Conservation (phyloP, 2,888 invertebrate species). For the Diaperis boleti region DNA sequence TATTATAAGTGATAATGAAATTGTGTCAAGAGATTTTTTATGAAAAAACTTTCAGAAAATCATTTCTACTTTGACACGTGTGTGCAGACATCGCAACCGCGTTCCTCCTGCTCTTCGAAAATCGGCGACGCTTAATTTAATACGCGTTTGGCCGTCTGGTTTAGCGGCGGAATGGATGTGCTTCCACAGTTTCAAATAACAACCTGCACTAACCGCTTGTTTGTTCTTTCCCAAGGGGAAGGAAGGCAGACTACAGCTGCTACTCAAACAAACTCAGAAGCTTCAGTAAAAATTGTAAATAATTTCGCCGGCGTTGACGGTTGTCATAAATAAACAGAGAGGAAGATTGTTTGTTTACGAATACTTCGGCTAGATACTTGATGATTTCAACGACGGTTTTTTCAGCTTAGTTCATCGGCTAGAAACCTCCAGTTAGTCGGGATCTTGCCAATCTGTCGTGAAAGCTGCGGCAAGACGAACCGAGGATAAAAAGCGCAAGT, state of each 20-base stretch:
- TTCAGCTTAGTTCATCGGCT: too few relatives aligned
- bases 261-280: conserved; percentile 24
- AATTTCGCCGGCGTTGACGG: conserved; percentile 22
- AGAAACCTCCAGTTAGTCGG: too few relatives aligned
- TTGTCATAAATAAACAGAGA: conserved; percentile 20
- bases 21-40: too few relatives aligned
- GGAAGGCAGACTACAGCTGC: conserved; percentile 19
- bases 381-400: neutral
- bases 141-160: neutral
- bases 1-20: too few relatives aligned
- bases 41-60: too few relatives aligned
- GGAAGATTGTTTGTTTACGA: conserved; percentile 13
- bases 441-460: too few relatives aligned
- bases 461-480: too few relatives aligned
- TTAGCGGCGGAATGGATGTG: neutral
- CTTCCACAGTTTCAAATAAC: neutral
- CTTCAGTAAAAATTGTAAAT: conserved; percentile 26
- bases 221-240: conserved; percentile 16
- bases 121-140: neutral
- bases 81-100: neutral
- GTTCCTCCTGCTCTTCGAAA: neutral
- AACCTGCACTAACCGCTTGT: conserved; percentile 9
- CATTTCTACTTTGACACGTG: too few relatives aligned
- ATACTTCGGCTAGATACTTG: conserved; percentile 4
- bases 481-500: too few relatives aligned